These are phyloP conservation scores for Drosophila paranaensis DNA, from an alignment of 2,888 invertebrate species.

Conservation along the genomic window DNA sequence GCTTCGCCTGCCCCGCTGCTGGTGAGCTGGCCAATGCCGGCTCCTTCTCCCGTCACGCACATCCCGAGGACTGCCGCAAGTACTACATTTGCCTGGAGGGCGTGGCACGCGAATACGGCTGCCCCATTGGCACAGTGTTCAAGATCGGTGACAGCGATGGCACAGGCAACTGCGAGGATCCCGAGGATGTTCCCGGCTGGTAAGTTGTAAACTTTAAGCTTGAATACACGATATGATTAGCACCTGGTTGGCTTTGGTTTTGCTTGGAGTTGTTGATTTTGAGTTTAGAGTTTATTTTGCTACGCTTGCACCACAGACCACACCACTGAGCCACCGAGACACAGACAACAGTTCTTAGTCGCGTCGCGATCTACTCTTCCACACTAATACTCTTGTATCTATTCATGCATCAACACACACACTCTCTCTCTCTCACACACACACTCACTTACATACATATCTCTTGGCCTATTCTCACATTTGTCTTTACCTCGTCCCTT, in stretches of 20 bases:
- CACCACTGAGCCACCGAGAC: constrained; percentile 5
- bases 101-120: constrained; percentile 96
- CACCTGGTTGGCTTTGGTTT: constrained; percentile 57
- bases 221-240: constrained; percentile 31
- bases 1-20: constrained; percentile 92
- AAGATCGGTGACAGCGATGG: constrained; percentile 96
- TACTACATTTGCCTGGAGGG: constrained; percentile 97
- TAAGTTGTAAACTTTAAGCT: constrained; percentile 86
- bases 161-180: constrained; percentile 96
- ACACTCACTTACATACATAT: constrained; percentile 51
- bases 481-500: constrained; percentile 78
- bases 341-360: constrained; percentile 21
- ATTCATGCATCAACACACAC: constrained; percentile 30
- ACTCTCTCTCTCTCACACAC: constrained; percentile 19
- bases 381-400: constrained; percentile 25
- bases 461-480: constrained; percentile 82
- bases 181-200: constrained; percentile 98
- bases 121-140: constrained; percentile 98
- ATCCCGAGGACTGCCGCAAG: constrained; percentile 97
- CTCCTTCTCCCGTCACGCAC: constrained; percentile 97
- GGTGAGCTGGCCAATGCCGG: constrained; percentile 93
- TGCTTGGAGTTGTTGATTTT: constrained; percentile 50
- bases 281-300: constrained; percentile 37
- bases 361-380: constrained; percentile 12
- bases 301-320: constrained; percentile 53